Conservation (phyloP, 2,113 vertebrate genomes). For the Prionailurus viverrinus region DNA sequence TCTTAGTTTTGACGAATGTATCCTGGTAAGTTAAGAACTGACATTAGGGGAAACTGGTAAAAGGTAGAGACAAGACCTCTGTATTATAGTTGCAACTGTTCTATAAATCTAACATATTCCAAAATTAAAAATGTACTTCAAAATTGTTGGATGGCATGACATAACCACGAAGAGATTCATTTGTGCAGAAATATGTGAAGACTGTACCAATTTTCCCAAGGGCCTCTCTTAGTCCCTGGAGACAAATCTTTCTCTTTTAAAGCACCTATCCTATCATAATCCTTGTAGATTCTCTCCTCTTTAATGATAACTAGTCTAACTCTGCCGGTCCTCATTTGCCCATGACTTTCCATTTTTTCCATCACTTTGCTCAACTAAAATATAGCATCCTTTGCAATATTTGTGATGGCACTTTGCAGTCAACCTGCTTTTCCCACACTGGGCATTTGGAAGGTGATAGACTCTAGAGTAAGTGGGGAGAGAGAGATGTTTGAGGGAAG, state of each 20-base stretch:
- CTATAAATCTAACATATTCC: constrained; percentile 13
- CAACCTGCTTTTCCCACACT: neutral
- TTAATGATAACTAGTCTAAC: neutral
- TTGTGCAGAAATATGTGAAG: neutral
- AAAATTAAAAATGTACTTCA: neutral
- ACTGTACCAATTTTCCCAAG: neutral
- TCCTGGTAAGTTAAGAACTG: neutral
- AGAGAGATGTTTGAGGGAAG: neutral
- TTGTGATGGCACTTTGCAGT: neutral
- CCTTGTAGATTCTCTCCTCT: neutral
- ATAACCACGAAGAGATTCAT: neutral
- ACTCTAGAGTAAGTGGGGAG: neutral
- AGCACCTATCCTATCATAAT: neutral
- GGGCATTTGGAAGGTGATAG: neutral
- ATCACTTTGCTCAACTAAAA: neutral
- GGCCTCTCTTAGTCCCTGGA: neutral
- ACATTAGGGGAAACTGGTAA: neutral
- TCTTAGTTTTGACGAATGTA: neutral
- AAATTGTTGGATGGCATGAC: neutral
- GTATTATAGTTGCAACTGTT: neutral
- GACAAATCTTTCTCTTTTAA: neutral
- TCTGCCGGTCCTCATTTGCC: neutral
- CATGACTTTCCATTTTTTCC: neutral
- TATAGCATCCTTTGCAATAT: neutral
- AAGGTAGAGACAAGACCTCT: neutral